phyloP scores from a whole-genome alignment of 2,888 invertebrate species.

The Polietes domitor region DNA sequence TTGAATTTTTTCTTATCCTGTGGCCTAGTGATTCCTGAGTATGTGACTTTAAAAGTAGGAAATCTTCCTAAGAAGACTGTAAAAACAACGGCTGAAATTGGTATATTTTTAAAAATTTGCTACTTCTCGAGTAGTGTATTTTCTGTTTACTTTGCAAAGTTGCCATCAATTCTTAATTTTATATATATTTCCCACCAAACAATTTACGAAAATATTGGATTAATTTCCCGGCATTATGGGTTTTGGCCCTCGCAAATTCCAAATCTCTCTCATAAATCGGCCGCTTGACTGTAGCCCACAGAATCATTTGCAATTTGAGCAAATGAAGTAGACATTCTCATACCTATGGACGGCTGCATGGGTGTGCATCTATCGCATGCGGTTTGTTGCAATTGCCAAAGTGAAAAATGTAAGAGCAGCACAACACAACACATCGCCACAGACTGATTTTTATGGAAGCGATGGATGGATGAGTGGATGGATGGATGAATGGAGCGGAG shows the following conservation, averaged over 20 bases:
- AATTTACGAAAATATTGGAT: no score
- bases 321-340: neutral
- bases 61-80: no score
- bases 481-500: neutral
- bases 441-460: neutral
- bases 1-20: no score
- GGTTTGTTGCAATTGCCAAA: slow-evolving; percentile 33
- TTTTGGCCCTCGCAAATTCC: neutral
- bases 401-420: slow-evolving; percentile 22
- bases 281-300: neutral
- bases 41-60: no score
- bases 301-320: slow-evolving; percentile 16
- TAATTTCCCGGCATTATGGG: no score
- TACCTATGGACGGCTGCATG: neutral
- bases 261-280: neutral
- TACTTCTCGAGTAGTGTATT: no score
- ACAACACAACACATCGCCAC: neutral
- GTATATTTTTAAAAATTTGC: no score
- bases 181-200: no score
- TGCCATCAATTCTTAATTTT: no score
- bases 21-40: no score
- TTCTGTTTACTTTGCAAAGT: no score
- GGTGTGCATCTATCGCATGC: slow-evolving; percentile 7
- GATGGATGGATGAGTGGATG: neutral
- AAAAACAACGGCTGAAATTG: no score